phyloP scores from a whole-genome alignment of 2,797 vertebrate genomes.

The Pantherophis alleghaniensis region DNA sequence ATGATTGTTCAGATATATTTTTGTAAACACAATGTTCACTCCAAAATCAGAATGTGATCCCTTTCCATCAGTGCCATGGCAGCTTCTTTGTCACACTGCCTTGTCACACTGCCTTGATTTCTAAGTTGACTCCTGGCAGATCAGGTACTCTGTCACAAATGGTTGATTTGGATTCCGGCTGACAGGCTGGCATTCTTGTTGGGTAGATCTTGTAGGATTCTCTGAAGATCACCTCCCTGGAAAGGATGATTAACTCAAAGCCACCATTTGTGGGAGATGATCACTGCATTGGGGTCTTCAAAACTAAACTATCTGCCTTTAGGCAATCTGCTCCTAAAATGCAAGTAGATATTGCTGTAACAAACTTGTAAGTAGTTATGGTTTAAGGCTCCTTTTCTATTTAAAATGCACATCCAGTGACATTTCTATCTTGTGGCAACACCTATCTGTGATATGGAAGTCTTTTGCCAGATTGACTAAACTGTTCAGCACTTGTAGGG shows the following conservation, averaged over 20 bases:
- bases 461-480: background rate
- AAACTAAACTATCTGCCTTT: background rate
- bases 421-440: background rate
- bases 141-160: background rate
- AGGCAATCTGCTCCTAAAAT: background rate
- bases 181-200: background rate
- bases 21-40: background rate
- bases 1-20: background rate
- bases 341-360: background rate
- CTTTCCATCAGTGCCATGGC: background rate
- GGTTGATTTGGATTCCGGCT: background rate
- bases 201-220: background rate
- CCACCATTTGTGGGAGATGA: background rate
- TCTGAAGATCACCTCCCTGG: background rate
- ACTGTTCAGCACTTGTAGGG: background rate
- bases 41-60: background rate
- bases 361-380: background rate
- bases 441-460: background rate
- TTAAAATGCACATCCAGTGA: background rate
- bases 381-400: background rate
- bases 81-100: background rate
- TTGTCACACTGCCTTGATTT: background rate
- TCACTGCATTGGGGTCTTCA: background rate
- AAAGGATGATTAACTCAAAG: background rate
- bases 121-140: background rate